Evolutionary conservation across 2,113 vertebrate genomes (phyloP).

Genomic region (Amblyopsis rosae): DNA sequence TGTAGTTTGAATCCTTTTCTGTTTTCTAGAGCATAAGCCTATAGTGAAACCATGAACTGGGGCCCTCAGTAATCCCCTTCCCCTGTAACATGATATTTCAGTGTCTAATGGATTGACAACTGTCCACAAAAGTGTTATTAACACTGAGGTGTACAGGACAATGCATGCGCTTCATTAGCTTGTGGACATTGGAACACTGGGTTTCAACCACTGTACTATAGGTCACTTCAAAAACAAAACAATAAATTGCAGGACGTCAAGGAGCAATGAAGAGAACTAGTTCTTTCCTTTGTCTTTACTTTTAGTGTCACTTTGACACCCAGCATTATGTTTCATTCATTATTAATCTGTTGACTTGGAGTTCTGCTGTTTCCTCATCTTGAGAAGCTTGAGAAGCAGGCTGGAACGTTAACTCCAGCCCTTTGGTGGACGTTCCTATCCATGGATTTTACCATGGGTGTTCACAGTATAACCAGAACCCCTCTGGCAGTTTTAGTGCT

Average conservation of each 20-base stretch:
- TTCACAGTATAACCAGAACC: background rate
- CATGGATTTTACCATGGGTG: background rate
- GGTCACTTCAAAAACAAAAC: too few species aligned
- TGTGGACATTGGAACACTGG: too few species aligned
- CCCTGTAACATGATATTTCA: background rate
- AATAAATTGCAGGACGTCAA: too few species aligned
- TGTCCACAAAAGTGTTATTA: too few species aligned
- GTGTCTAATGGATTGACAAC: too few species aligned
- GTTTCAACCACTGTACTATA: too few species aligned
- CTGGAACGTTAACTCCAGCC: background rate
- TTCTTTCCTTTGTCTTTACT: constrained; percentile 17
- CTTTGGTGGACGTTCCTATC: background rate
- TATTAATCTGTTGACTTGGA: constrained; percentile 50
- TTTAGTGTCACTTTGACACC: constrained; percentile 59
- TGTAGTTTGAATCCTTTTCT: constrained; percentile 21
- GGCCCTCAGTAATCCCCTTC: background rate
- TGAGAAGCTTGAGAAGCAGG: constrained; percentile 35
- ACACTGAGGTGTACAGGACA: too few species aligned
- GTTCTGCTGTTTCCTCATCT: constrained; percentile 61
- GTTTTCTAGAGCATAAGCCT: constrained; percentile 50
- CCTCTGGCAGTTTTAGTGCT: constrained; percentile 1
- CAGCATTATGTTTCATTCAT: constrained; percentile 68
- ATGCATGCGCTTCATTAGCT: too few species aligned
- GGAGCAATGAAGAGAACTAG: background rate
- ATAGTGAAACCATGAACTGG: constrained; percentile 39